Evolutionary conservation across 35 echinoderm and acorn worm genomes (phyloP), one percentile per base, ranked within the genome.

Genomic region (Ophioderma brevispina): DNA sequence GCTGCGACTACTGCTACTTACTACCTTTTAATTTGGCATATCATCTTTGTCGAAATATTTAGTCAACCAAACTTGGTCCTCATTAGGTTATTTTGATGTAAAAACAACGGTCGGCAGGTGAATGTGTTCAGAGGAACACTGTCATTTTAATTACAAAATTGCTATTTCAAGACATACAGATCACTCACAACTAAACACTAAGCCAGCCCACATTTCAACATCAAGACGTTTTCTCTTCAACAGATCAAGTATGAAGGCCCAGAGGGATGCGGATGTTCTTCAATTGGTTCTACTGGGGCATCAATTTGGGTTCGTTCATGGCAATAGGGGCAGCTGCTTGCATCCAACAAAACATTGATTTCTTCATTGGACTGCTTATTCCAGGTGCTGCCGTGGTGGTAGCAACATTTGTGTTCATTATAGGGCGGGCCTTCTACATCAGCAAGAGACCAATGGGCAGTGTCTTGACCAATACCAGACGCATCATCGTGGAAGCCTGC

Each of bases 271-370:
- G 87, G 32, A 85, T 84, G 0, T 96, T 96, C 80, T 96, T 96
- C 64, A 93, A 96, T 32, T 96, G 94, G 94, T 96, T 82, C 37
- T 96, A 96, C 86, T 96, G 94, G 94, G 87, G 91, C 77, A 93
- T 96, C 32, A 96, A 96, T 31, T 55, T 93, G 13, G 94, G 94
- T 15, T 90, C 94, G 38, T 85, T 93, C 4, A 30, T 96, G 0
- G 91, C 89, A 0, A 46, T 89, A 25, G 76, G 39, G 1, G 42
- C 40, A 11, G 77, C 93, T 28, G 78, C 91, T 6, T 96, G 81
- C 75, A 75, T 96, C 6, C 94, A 96, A 40, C 94, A 96, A 35
- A 93, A 92, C 75, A 82, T 82, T 0, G 82, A 75, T 35, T 96
- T 96, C 87, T 96, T 83, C 50, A 52, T 52, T 21, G 46, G 94